These are phyloP conservation scores for Pandemis heparana DNA, from an alignment of 2,888 invertebrate genomes.

Conservation along the genomic window DNA sequence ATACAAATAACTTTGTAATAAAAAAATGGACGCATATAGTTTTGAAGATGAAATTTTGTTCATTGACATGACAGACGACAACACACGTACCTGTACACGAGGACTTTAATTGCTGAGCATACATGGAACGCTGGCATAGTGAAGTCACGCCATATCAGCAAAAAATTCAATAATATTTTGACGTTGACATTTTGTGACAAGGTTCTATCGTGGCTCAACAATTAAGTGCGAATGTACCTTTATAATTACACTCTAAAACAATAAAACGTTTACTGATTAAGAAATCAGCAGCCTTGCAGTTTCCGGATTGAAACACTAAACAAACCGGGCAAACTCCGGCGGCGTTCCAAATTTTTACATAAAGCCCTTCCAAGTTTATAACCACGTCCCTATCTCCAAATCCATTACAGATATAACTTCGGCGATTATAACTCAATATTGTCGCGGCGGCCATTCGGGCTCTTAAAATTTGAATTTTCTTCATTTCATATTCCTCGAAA, in stretches of 20 bases:
- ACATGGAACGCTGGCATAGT: too few relatives aligned
- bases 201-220: too few relatives aligned
- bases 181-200: too few relatives aligned
- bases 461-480: constrained; percentile 55
- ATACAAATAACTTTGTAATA: too few relatives aligned
- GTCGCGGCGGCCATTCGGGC: constrained; percentile 54
- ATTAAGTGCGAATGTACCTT: too few relatives aligned
- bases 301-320: constrained; percentile 21
- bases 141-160: too few relatives aligned
- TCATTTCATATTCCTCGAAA: constrained; percentile 52
- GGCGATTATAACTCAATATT: constrained; percentile 74
- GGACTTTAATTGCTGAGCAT: too few relatives aligned
- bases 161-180: too few relatives aligned
- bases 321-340: constrained; percentile 21
- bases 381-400: constrained; percentile 62
- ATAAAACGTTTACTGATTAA: neutral
- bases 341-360: constrained; percentile 26
- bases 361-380: constrained; percentile 13
- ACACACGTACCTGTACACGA: too few relatives aligned
- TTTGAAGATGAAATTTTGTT: too few relatives aligned
- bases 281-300: neutral
- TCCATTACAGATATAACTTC: constrained; percentile 74
- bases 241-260: neutral
- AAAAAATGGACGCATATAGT: too few relatives aligned
- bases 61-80: too few relatives aligned